Evolutionary conservation across 1,140 invertebrate genomes (phyloP).

Genomic region (Drosophila willistoni): DNA sequence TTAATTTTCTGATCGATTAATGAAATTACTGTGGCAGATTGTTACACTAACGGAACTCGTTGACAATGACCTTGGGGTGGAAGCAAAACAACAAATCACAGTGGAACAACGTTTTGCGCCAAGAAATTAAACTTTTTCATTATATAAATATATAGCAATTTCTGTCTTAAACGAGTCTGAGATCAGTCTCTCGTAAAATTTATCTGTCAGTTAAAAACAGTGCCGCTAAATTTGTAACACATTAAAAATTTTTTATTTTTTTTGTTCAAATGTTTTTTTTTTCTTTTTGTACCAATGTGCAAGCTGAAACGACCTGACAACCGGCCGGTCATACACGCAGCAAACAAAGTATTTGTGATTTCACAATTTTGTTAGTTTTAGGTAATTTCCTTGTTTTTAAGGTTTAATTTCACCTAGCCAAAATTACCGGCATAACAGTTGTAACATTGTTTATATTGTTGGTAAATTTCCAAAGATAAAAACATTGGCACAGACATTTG

Average conservation of each 20-base stretch:
- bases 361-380: background rate
- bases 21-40: conserved; percentile 3
- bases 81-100: background rate
- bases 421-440: conserved; percentile 21
- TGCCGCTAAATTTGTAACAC: no score
- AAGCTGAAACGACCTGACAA: background rate
- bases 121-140: no score
- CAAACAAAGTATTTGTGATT: conserved; percentile 21
- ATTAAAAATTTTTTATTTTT: no score
- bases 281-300: background rate
- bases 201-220: no score
- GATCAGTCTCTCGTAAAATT: no score
- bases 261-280: background rate
- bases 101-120: no score
- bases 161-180: no score
- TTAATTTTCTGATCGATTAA: conserved; percentile 2
- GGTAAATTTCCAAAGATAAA: background rate
- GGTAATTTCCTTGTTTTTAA: background rate
- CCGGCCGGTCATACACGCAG: conserved; percentile 4
- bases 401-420: background rate
- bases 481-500: background rate
- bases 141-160: no score
- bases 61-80: conserved; percentile 1
- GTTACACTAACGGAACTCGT: background rate
- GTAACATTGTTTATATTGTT: background rate